A percentile compares a stretch with the other conserved stretches of the same genome.
Evolutionary conservation across 30 jellyfish, hydroid and myxozoan species (phyloP).

Genomic region (Hydra vulgaris): DNA sequence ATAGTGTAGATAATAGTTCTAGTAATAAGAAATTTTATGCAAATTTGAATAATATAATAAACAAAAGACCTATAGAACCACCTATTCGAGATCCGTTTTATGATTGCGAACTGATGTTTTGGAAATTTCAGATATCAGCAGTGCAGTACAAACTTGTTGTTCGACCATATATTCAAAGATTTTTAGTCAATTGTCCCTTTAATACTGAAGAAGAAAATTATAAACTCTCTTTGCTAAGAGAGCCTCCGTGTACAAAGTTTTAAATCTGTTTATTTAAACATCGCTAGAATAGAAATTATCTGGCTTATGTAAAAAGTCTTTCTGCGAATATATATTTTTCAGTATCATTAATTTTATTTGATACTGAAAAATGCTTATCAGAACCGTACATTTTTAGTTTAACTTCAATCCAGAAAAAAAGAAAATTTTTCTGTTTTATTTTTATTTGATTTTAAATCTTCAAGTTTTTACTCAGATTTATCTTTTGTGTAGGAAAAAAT

Average conservation of each 20-base stretch:
- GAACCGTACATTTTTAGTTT: neutral
- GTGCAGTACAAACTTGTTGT: conserved; percentile 53
- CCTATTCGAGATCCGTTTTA: neutral
- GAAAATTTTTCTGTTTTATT: neutral
- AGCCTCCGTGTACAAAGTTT: conserved; percentile 26
- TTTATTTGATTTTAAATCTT: neutral
- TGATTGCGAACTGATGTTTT: conserved; percentile 47
- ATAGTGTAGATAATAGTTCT: conserved; percentile 9
- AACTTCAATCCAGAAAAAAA: too few species aligned
- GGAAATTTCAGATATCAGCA: conserved; percentile 87
- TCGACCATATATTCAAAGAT: conserved; percentile 44
- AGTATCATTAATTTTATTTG: too few species aligned
- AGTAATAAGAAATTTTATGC: neutral
- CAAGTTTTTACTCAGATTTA: neutral
- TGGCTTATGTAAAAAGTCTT: neutral
- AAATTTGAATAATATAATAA: conserved; percentile 4
- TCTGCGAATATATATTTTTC: too few species aligned
- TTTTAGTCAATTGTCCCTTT: conserved; percentile 49
- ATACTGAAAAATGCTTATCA: too few species aligned
- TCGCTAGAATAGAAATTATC: neutral
- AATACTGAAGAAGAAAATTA: conserved; percentile 85
- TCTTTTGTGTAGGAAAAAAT: neutral
- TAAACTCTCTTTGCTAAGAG: conserved; percentile 61
- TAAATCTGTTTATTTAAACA: neutral
- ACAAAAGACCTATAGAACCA: conserved; percentile 26